phyloP scores from a whole-genome alignment of 2,797 vertebrate genomes.

The Molossus molossus region DNA sequence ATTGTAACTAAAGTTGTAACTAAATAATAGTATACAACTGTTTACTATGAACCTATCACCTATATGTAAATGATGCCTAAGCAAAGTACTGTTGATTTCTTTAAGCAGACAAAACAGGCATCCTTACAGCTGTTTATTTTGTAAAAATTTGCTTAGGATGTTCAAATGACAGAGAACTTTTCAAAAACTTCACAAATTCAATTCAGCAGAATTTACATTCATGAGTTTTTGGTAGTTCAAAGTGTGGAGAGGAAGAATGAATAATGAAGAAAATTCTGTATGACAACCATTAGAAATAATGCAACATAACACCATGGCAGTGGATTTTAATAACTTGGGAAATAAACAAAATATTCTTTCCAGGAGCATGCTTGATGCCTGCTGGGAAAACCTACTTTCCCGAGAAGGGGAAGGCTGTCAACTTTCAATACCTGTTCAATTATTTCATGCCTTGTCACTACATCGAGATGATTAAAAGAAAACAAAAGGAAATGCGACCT shows the following conservation, averaged over 20 bases:
- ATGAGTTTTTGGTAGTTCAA: background rate
- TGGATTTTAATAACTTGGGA: background rate
- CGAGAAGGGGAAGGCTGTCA: background rate
- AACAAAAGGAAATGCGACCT: background rate
- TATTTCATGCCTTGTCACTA: background rate
- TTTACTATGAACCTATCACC: background rate
- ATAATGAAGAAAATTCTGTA: background rate
- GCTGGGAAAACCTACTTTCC: background rate
- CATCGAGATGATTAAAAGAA: background rate
- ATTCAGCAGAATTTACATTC: slow-evolving; percentile 32
- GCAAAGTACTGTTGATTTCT: background rate
- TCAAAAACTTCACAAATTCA: slow-evolving; percentile 10
- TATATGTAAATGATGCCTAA: background rate
- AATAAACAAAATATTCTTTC: background rate
- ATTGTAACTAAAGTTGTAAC: background rate
- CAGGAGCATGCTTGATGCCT: background rate
- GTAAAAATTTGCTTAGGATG: slow-evolving; percentile 36
- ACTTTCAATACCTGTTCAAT: background rate
- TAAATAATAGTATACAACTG: background rate
- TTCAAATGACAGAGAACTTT: background rate
- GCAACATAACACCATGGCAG: background rate
- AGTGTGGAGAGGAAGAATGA: background rate
- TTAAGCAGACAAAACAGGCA: background rate
- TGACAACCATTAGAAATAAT: background rate
- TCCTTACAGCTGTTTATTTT: background rate